phyloP scores from a whole-genome alignment of 2,113 vertebrate species.

The Muntiacus reevesi region DNA sequence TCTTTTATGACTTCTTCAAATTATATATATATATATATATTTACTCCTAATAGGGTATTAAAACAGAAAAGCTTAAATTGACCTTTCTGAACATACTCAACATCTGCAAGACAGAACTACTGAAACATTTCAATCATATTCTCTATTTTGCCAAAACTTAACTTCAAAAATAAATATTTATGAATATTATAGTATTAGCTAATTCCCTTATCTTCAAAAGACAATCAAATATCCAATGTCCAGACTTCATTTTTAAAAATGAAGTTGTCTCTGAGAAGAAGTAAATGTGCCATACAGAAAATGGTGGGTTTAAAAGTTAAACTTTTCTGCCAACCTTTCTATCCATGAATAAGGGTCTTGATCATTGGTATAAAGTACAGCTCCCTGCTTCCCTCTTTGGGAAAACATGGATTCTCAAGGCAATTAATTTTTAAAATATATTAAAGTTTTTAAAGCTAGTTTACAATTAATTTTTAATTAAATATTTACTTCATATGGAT shows the following conservation, averaged over 20 bases:
- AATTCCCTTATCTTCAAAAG: background rate
- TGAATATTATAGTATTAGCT: background rate
- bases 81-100: background rate
- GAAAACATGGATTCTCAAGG: background rate
- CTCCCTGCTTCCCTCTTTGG: background rate
- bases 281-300: background rate
- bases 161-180: background rate
- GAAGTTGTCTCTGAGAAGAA: background rate
- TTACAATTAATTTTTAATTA: slow-evolving; percentile 23
- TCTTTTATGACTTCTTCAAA: background rate
- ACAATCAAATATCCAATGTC: background rate
- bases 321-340: background rate
- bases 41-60: background rate
- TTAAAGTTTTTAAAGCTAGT: background rate
- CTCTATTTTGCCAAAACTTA: background rate
- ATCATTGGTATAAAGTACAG: background rate
- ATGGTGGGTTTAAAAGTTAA: background rate
- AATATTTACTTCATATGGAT: slow-evolving; percentile 32
- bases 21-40: background rate
- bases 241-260: background rate
- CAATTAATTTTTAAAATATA: background rate
- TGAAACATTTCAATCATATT: background rate
- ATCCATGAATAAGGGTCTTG: background rate
- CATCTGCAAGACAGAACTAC: background rate
- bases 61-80: background rate